These are phyloP conservation scores for Andrena trimmerana DNA, from an alignment of 2,888 invertebrate species.

Conservation along the genomic window DNA sequence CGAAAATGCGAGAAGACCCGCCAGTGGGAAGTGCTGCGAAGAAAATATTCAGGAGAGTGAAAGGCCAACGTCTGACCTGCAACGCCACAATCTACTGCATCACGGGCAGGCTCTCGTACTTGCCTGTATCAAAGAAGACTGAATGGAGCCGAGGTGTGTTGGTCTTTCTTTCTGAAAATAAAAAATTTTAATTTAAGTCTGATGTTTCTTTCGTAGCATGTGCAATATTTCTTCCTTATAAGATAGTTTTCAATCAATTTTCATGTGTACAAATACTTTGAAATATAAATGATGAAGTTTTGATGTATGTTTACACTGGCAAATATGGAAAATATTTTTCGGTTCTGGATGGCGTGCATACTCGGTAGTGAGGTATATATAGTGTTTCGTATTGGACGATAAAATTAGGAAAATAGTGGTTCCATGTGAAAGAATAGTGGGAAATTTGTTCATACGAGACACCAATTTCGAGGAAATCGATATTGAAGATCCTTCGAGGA, in stretches of 20 bases:
- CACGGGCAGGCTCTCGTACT: slow-evolving; percentile 8
- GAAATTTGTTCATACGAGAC: too few relatives aligned
- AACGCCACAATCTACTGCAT: slow-evolving; percentile 19
- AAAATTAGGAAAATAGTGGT: too few relatives aligned
- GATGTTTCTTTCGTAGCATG: neutral
- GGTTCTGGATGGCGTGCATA: too few relatives aligned
- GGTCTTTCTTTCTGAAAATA: slow-evolving; percentile 1
- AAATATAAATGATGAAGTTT: too few relatives aligned
- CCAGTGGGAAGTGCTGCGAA: neutral
- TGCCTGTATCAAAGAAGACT: slow-evolving; percentile 27
- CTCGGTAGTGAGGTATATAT: too few relatives aligned
- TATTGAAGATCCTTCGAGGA: too few relatives aligned
- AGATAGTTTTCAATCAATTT: slow-evolving; percentile 7
- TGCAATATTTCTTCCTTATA: neutral
- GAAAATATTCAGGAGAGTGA: slow-evolving; percentile 8
- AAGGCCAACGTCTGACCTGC: slow-evolving; percentile 18
- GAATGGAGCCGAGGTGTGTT: slow-evolving; percentile 9
- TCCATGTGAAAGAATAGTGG: too few relatives aligned
- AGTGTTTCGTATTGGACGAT: too few relatives aligned
- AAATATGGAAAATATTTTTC: too few relatives aligned
- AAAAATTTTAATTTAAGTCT: neutral
- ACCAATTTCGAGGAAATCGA: too few relatives aligned
- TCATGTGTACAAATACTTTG: neutral
- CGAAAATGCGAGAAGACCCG: neutral
- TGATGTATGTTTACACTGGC: too few relatives aligned